Evolutionary conservation across 1,140 invertebrate species (phyloP), one percentile per base, ranked within the genome.

Genomic region (Calycopis cecrops): DNA sequence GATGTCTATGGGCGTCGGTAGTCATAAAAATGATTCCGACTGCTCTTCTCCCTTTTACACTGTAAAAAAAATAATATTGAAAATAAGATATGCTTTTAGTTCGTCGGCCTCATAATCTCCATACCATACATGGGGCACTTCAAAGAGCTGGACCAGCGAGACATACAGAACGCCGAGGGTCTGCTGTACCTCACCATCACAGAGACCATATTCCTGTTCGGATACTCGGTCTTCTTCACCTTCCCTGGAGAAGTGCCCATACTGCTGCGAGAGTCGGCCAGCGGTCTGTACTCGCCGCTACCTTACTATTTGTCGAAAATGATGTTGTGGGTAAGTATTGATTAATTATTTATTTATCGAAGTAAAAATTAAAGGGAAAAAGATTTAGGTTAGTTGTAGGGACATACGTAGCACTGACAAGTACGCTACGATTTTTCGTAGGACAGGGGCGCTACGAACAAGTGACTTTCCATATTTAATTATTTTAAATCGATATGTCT

Each of bases 301-400:
- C 90, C 92, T 0, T 94, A 93, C 78, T 94, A 93, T 75, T 55
- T 93, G 38, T 92, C 92, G n/a, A 93, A 93, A 88, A 89, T 93
- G 69, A 71, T 92, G 62, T 88, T 92, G 63, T 84, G 92, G 90
- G 93, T 93, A 88, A 90, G 88, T 81, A 60, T 6, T 53, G 55
- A 9, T 52, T 52, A 21, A 14, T 52, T 21, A 16, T 28, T 28
- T 28, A 6, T n/a, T n/a, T n/a, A n/a, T n/a, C n/a, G n/a, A n/a
- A n/a, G n/a, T n/a, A n/a, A n/a, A n/a, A n/a, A n/a, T n/a, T n/a
- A n/a, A n/a, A n/a, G n/a, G n/a, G n/a, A n/a, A n/a, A n/a, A n/a
- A n/a, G n/a, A n/a, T n/a, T n/a, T n/a, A n/a, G n/a, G n/a, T n/a
- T n/a, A n/a, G n/a, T n/a, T n/a, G n/a, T n/a, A n/a, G n/a, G n/a